A percentile compares a stretch with the other conserved stretches of the same genome.
Evolutionary conservation across 2,888 invertebrate species (phyloP).

Genomic region (Argyresthia albistria): DNA sequence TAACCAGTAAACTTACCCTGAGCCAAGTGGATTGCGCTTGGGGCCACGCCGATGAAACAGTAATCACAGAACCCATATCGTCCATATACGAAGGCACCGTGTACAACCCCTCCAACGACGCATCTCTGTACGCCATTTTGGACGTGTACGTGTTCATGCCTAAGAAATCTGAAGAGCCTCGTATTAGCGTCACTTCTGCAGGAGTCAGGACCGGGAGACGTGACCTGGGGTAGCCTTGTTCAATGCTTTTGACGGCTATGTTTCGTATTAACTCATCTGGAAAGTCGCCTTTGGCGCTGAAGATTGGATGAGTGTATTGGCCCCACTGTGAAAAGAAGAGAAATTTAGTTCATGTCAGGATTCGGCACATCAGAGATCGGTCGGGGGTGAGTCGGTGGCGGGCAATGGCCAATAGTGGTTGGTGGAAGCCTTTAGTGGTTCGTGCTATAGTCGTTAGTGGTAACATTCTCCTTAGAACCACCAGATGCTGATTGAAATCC

Average conservation of each 20-base stretch:
- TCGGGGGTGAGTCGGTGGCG: no score
- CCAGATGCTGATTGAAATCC: no score
- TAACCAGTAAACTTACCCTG: no score
- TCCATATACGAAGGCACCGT: constrained; percentile 44
- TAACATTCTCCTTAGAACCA: not conserved
- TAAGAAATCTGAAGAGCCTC: constrained; percentile 76
- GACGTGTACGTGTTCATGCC: constrained; percentile 77
- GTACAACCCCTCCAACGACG: constrained; percentile 43
- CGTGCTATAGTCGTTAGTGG: constrained; percentile 9
- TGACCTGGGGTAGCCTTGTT: constrained; percentile 68
- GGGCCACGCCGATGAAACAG: constrained; percentile 35
- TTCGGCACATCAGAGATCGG: no score
- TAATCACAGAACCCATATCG: constrained; percentile 20
- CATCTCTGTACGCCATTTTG: constrained; percentile 43
- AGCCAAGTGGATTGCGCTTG: constrained; percentile 37
- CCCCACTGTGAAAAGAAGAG: constrained; percentile 40
- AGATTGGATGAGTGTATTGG: constrained; percentile 68
- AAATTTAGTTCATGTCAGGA: not conserved
- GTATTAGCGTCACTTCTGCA: constrained; percentile 71
- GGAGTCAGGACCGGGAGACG: constrained; percentile 70
- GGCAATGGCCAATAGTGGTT: no score
- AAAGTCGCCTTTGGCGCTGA: constrained; percentile 72
- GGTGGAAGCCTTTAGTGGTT: constrained; percentile 10
- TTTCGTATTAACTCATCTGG: constrained; percentile 71
- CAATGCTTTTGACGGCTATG: constrained; percentile 65